Conservation (phyloP, 1,140 invertebrate species). For the Pachyrhynchus sulphureomaculatus region DNA sequence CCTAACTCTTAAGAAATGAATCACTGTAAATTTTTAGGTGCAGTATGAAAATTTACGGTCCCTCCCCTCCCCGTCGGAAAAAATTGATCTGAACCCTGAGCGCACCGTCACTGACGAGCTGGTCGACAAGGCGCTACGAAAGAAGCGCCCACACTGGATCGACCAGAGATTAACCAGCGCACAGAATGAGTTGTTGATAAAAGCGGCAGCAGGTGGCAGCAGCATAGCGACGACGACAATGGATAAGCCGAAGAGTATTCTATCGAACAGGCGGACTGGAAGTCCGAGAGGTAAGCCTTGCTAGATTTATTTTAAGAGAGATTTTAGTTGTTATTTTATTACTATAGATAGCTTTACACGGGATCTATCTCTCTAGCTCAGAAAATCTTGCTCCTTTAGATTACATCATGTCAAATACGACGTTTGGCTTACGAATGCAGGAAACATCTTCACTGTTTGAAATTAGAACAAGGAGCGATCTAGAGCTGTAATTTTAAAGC, state of each 20-base stretch:
- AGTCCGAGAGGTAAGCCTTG: slow-evolving; percentile 51
- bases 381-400: too few relatives aligned
- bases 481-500: not conserved
- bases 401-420: too few relatives aligned
- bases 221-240: slow-evolving; percentile 20
- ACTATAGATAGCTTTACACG: too few relatives aligned
- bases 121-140: slow-evolving; percentile 16
- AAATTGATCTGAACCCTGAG: slow-evolving; percentile 12
- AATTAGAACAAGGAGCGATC: too few relatives aligned
- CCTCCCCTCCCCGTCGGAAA: slow-evolving; percentile 4
- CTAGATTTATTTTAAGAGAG: not conserved
- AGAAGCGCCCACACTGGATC: slow-evolving; percentile 10
- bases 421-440: too few relatives aligned
- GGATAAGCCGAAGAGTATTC: slow-evolving; percentile 48
- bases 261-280: slow-evolving; percentile 43
- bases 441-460: too few relatives aligned
- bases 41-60: slow-evolving; percentile 13
- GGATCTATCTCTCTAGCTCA: too few relatives aligned
- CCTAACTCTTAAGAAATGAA: too few relatives aligned
- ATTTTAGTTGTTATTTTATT: not conserved
- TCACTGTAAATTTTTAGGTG: slow-evolving; percentile 3
- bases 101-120: slow-evolving; percentile 29
- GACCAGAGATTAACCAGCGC: slow-evolving; percentile 42
- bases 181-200: slow-evolving; percentile 42
- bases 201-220: not conserved